Base-by-base conservation (phyloP, 2,113 vertebrate species). In the Xerus inauris region DNA sequence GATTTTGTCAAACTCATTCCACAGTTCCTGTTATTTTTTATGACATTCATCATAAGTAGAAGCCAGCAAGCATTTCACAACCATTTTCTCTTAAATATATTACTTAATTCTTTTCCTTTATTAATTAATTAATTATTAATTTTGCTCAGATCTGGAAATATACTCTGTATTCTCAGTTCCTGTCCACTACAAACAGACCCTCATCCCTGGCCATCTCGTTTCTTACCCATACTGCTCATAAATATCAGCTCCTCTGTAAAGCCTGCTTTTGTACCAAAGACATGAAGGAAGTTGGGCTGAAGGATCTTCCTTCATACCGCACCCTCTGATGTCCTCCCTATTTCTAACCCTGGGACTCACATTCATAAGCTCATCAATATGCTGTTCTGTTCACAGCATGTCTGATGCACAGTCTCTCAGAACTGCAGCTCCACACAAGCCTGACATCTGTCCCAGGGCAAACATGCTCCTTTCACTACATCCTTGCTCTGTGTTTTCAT, bases 381-480 rank as follows among this genome's bases (percentile, higher is more conserved):
- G 38, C 26, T 2, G 8, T 49, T 22, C 2, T 24, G 35, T 19
- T 65, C 19, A 30, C 76, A 14, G 49, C 2, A 14, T 1, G 35
- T n/a, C 17, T 57, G 24, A 69, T 3, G 35, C 0, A 4, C 10
- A n/a, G 16, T 45, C 26, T 67, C 45, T 40, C 45, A 0, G 13
- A 32, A 13, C 30, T 42, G 26, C 49, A 49, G 32, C 8, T n/a
- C n/a, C 2, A 42, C 6, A 8, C 17, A 38, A 69, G 45, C 49
- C 20, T 11, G 12, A 10, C 6, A 5, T 32, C 38, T 1, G 0
- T 0, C 30, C 8, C n/a, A 16, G 20, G 19, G 19, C 19, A 14
- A 24, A 0, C 1, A 35, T 1, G 40, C 67, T 88, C 57, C n/a
- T 45, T 57, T 49, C 59, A 51, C 40, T 42, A 1, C 40, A 9